Base-by-base conservation (phyloP, 2,888 invertebrate species). In the Alloplasta piceator region DNA sequence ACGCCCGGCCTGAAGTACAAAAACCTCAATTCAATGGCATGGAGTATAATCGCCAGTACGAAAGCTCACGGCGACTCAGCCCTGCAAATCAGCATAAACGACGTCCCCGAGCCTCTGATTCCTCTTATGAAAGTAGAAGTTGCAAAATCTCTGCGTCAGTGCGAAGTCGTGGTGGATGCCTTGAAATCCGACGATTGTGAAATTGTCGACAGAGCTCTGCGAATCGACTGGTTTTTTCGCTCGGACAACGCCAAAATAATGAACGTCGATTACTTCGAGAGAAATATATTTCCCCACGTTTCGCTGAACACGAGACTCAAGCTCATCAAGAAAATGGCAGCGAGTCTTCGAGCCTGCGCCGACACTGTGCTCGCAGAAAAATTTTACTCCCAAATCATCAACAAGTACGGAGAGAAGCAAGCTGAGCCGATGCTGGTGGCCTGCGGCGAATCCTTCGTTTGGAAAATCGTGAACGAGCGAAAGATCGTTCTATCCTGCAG, bases 191-290 rank as follows among this genome's bases (percentile, higher is more conserved):
- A 89, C 0, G 89, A 92, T 56, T 4, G 67, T 6, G 66, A 75
- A 5, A 50, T 92, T 0, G 83, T 90, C 5, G 83, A 86, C 5
- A 85, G 85, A 43, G 92, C 90, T 1, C 63, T 92, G 5, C 83
- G 85, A 5, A 87, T 87, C 0, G 78, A 73, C 0, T 89, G 90
- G 88, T 89, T 92, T 38, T 92, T 92, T 70, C 68, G 87, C 5
- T 87, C 86, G 0, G 83, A 79, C 0, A 77, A 88, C 61, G 73
- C 78, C 4, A 56, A 82, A 0, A 46, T 90, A 0, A 80, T 89
- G 1, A 85, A 87, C 39, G 82, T 84, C 1, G 52, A 85, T 0
- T 91, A 89, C 63, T 90, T 91, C 16, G 55, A 84, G 4, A 39
- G 78, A 0, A 58, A 88, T 16, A 39, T 92, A 0, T 85, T 92